phyloP scores from a whole-genome alignment of 2,888 invertebrate species.

The Nomada lathburiana region DNA sequence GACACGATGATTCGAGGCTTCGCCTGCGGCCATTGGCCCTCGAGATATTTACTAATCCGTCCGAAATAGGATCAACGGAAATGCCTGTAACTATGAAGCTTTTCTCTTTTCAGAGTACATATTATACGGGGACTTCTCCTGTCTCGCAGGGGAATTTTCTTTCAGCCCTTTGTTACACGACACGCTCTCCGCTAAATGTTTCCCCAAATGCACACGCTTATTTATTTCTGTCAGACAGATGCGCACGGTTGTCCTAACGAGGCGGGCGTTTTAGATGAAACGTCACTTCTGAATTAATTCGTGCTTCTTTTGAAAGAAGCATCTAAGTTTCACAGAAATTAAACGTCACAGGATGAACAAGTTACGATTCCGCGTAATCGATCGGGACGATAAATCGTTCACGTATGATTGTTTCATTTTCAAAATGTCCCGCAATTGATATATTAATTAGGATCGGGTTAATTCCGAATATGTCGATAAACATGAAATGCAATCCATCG shows the following conservation, averaged over 20 bases:
- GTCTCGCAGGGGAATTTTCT: not conserved
- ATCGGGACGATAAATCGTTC: not conserved
- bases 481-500: not conserved
- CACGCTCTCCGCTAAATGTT: not conserved
- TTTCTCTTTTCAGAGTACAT: not conserved
- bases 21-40: not conserved
- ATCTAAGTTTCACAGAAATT: too few relatives aligned
- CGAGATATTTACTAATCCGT: not conserved
- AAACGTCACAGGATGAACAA: too few relatives aligned
- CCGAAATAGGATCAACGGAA: not conserved
- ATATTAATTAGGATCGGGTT: not conserved
- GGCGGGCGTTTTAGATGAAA: not conserved
- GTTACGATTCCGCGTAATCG: too few relatives aligned
- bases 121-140: not conserved
- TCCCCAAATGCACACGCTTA: not conserved
- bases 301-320: too few relatives aligned
- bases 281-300: not conserved
- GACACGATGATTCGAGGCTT: constrained; percentile 1
- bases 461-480: not conserved
- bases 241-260: too few relatives aligned
- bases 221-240: not conserved
- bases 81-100: not conserved
- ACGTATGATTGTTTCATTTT: not conserved
- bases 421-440: not conserved
- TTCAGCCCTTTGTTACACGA: not conserved